Conservation (phyloP, 23 tunicate species). For the Phallusia fumigata region DNA sequence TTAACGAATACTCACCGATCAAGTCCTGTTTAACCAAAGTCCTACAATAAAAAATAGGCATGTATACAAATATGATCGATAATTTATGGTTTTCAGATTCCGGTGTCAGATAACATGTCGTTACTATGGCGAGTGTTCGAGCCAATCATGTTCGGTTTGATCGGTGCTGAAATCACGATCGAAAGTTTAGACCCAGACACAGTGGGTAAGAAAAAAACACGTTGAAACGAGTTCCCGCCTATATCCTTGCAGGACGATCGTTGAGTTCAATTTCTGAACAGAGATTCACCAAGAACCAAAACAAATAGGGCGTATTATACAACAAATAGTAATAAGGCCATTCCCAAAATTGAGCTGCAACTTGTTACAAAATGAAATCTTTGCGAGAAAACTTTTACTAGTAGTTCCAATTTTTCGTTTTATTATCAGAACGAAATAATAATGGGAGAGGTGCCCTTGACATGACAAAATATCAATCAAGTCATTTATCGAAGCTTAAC, state of each 20-base stretch:
- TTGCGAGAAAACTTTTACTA: too few species aligned
- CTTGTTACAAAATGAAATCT: too few species aligned
- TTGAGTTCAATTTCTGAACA: slow-evolving; percentile 33
- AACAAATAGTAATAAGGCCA: too few species aligned
- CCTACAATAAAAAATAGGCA: not conserved
- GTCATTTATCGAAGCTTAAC: too few species aligned
- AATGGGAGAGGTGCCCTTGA: too few species aligned
- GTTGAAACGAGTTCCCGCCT: slow-evolving; percentile 37
- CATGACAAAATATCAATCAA: too few species aligned
- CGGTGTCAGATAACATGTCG: slow-evolving; percentile 45
- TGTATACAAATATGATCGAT: not conserved
- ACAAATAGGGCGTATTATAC: too few species aligned
- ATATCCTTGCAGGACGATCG: slow-evolving; percentile 39
- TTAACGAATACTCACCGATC: too few species aligned
- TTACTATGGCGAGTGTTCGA: slow-evolving; percentile 66
- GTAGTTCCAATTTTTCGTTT: too few species aligned
- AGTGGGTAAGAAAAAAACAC: slow-evolving; percentile 41
- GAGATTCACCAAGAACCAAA: slow-evolving; percentile 47
- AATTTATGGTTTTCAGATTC: slow-evolving; percentile 25
- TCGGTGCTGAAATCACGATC: slow-evolving; percentile 82
- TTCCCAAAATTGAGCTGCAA: too few species aligned
- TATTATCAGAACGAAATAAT: too few species aligned
- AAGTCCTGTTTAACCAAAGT: not conserved
- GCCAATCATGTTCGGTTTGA: slow-evolving; percentile 87
- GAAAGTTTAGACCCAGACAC: slow-evolving; percentile 47